Evolutionary conservation across 2,797 vertebrate species (phyloP).

Genomic region (Allobates femoralis): DNA sequence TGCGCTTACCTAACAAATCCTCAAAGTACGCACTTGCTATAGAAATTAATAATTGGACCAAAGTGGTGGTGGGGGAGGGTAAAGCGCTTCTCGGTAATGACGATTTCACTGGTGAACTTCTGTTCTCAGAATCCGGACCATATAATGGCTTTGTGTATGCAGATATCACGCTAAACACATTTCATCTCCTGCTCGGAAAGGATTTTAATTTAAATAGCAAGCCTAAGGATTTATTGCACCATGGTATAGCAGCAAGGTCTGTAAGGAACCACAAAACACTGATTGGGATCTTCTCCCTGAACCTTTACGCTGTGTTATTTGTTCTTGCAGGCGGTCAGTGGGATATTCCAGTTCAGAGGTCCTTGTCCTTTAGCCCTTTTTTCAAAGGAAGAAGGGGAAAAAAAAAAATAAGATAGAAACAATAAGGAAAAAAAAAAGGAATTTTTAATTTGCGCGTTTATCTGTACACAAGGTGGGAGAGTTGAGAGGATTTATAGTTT

Average conservation of each 20-base stretch:
- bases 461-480: constrained; percentile 93
- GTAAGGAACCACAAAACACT: constrained; percentile 66
- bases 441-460: constrained; percentile 74
- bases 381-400: background rate
- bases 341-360: constrained; percentile 65
- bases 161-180: background rate
- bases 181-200: constrained; percentile 13
- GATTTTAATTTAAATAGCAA: constrained; percentile 54
- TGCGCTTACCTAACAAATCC: constrained; percentile 22
- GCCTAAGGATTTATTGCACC: constrained; percentile 64
- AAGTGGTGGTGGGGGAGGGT: background rate
- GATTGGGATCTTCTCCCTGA: constrained; percentile 62
- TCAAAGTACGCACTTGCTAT: constrained; percentile 43
- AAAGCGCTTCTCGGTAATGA: background rate
- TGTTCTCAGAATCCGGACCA: background rate
- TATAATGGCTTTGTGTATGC: background rate
- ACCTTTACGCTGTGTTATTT: constrained; percentile 49
- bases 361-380: constrained; percentile 76
- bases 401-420: constrained; percentile 47
- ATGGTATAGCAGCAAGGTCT: constrained; percentile 69
- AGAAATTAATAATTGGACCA: constrained; percentile 7
- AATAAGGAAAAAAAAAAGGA: constrained; percentile 52
- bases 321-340: constrained; percentile 55
- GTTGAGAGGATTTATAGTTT: constrained; percentile 92
- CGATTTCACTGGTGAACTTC: background rate